Percentiles rank a stretch among this genome's conserved stretches.
These are phyloP conservation scores for Fulmarus glacialis DNA, from an alignment of 2,113 vertebrate species.

Conservation along the genomic window DNA sequence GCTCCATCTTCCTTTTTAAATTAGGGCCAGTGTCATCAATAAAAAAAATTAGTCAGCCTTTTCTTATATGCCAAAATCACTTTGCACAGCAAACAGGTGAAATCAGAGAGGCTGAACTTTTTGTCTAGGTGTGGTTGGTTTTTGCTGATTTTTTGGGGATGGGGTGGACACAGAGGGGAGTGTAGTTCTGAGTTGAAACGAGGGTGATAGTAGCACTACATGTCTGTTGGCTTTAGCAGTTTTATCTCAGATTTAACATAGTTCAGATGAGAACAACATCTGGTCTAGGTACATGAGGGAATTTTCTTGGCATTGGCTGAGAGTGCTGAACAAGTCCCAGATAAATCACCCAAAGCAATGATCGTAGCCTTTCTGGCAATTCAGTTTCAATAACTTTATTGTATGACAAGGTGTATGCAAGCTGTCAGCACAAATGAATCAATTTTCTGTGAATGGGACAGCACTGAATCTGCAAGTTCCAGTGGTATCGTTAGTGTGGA, in stretches of 20 bases:
- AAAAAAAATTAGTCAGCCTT: rapidly evolving
- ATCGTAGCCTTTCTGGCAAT: not conserved
- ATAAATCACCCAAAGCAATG: conserved; percentile 6
- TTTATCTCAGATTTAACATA: not conserved
- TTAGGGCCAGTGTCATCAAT: rapidly evolving
- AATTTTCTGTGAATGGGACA: not conserved
- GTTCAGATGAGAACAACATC: conserved; percentile 1
- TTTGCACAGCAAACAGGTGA: not conserved
- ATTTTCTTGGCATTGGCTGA: not conserved
- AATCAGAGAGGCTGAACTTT: not conserved
- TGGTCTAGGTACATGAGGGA: not conserved
- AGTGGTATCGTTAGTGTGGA: not conserved
- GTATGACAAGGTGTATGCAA: not conserved
- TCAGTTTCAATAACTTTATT: not conserved
- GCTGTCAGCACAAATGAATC: not conserved
- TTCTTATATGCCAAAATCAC: not conserved
- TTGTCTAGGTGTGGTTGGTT: not conserved
- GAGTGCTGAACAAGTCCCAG: not conserved
- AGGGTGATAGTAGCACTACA: not conserved
- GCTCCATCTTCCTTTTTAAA: not conserved
- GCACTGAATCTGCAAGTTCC: not conserved
- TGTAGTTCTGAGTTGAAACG: not conserved
- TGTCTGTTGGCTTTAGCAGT: not conserved
- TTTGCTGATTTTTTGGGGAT: not conserved
- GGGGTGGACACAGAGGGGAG: not conserved